Evolutionary conservation across 2,797 vertebrate genomes (phyloP), one percentile per base, ranked within the genome.

Genomic region (Trachurus trachurus): DNA sequence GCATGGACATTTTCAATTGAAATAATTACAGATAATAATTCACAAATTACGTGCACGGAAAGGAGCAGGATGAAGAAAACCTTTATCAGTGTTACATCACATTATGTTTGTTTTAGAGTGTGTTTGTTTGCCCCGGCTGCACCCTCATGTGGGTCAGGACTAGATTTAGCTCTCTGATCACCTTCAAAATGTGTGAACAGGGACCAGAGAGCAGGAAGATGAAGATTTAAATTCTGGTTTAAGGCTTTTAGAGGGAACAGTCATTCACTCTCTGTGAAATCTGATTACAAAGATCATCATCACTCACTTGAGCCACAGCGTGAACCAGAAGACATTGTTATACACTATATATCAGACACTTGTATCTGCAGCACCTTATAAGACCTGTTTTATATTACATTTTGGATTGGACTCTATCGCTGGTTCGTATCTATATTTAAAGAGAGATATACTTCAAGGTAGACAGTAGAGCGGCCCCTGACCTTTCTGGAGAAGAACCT

Each of bases 381-480:
- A 39, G 3, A 16, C 15, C 13, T 7, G 44, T 74, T 65, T 59
- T 50, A 9, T 11, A 52, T 47, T n/a, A 77, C 56, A 69, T 13
- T 44, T 31, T 61, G 9, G 13, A 13, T 22, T 63, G 12, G 57
- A 42, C 34, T 9, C 12, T 57, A 3, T 4, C 26, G 16, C 54
- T 29, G 5, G 61, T 59, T 45, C 22, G 64, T 13, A 69, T 72
- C 64, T 70, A 45, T 69, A 76, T 66, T 73, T 66, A 37, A 65
- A 81, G 12, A 81, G 12, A 47, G 21, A 54, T 4, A 19, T n/a
- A 29, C 57, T 58, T 61, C 8, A 77, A 72, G 60, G n/a, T 45
- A 17, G 29, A 58, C 19, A n/a, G 17, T 63, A 31, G 6, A 31
- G 53, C 1, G 54, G 50, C 34, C 54, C 40, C 37, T 47, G 17